Conservation (phyloP, 2,888 invertebrate genomes). For the Erebia ligea region DNA sequence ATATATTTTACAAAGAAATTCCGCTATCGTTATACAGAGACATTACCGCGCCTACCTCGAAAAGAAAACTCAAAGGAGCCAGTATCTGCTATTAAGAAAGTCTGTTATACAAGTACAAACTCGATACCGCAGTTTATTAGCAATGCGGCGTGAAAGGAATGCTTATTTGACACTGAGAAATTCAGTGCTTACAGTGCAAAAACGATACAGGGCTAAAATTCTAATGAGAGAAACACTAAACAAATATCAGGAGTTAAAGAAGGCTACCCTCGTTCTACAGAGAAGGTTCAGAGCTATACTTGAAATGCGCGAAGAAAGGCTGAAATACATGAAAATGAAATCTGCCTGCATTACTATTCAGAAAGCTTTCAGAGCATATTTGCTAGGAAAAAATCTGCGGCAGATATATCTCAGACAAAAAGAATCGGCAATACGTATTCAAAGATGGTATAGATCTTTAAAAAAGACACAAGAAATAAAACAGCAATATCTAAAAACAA, state of each 20-base stretch:
- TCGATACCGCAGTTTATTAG: constrained; percentile 64
- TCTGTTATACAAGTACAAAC: constrained; percentile 60
- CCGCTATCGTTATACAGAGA: constrained; percentile 53
- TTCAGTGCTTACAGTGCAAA: constrained; percentile 60
- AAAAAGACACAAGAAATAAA: constrained; percentile 52
- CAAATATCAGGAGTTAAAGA: constrained; percentile 44
- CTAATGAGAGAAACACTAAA: constrained; percentile 48
- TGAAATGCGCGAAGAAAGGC: constrained; percentile 58
- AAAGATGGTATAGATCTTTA: constrained; percentile 65
- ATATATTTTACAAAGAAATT: constrained; percentile 53
- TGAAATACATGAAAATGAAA: constrained; percentile 54
- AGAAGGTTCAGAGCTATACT: constrained; percentile 63
- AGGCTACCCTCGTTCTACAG: constrained; percentile 60
- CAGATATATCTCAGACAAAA: constrained; percentile 57
- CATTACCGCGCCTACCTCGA: constrained; percentile 52
- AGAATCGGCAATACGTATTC: constrained; percentile 60
- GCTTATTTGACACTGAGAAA: constrained; percentile 49
- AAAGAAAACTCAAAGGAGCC: constrained; percentile 44
- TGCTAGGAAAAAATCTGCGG: constrained; percentile 54
- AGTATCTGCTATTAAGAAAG: constrained; percentile 46
- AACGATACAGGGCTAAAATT: constrained; percentile 51
- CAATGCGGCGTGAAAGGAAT: constrained; percentile 60
- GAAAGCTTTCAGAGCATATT: constrained; percentile 62
- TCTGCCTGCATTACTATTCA: constrained; percentile 64
- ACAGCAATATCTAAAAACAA: constrained; percentile 53